Conservation (phyloP, 2,797 vertebrate species). For the Molossus alvarezi region DNA sequence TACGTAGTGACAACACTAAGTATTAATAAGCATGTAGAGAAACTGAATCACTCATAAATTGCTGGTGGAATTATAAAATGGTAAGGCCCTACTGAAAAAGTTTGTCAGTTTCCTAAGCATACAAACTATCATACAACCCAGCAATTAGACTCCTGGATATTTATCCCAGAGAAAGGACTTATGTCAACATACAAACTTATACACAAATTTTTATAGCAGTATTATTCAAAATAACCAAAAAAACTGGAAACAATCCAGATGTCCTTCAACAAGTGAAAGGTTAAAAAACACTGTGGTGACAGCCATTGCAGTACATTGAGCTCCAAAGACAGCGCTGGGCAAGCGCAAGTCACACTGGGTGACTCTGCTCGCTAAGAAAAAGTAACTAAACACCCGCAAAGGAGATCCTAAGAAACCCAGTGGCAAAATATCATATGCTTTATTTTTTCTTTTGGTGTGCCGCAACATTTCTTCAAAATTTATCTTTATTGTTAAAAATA, state of each 20-base stretch:
- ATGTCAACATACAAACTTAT: background rate
- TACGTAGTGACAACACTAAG: background rate
- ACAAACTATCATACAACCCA: background rate
- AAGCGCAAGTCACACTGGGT: no score
- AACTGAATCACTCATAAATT: background rate
- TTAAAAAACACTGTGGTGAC: background rate
- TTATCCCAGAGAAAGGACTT: slow-evolving; percentile 35
- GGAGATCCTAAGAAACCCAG: no score
- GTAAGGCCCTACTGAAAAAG: background rate
- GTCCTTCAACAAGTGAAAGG: slow-evolving; percentile 15
- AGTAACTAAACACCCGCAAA: no score
- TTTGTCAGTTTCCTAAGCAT: background rate
- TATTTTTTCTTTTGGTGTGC: no score
- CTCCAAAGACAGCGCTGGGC: no score
- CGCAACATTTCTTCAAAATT: no score
- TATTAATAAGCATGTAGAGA: background rate
- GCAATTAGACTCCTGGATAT: background rate
- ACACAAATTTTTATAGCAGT: background rate
- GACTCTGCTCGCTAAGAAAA: no score
- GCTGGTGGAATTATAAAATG: background rate
- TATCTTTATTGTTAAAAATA: no score
- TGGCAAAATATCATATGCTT: no score
- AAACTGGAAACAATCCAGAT: background rate
- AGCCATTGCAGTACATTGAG: no score
- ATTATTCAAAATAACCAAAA: background rate